These are phyloP conservation scores for Cataglyphis cursor DNA, from an alignment of 2,888 invertebrate genomes.

Conservation along the genomic window DNA sequence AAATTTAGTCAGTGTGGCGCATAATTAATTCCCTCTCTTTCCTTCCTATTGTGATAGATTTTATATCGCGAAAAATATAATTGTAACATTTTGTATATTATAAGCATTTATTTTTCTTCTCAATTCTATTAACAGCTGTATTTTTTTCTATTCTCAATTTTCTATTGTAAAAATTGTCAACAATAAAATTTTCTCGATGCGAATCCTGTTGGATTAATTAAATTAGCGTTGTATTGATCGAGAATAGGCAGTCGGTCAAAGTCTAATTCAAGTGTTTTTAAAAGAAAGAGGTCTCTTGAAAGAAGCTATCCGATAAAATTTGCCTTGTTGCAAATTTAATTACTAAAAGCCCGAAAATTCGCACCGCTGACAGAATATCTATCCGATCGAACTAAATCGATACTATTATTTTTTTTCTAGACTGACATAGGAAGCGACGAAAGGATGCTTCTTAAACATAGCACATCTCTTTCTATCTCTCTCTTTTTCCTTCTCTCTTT, in stretches of 20 bases:
- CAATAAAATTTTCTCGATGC: background rate
- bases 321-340: constrained; percentile 35
- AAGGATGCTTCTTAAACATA: background rate
- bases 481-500: background rate
- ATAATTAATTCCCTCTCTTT: background rate
- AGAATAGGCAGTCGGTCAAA: background rate
- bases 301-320: background rate
- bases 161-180: background rate
- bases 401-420: constrained; percentile 16
- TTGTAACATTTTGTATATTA: background rate
- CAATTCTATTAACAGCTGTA: background rate
- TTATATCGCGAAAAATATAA: constrained; percentile 2
- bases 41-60: background rate
- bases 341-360: constrained; percentile 30
- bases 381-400: constrained; percentile 10
- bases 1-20: background rate
- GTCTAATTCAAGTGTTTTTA: constrained; percentile 6
- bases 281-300: background rate
- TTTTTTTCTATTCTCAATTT: background rate
- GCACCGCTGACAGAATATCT: background rate
- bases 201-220: background rate
- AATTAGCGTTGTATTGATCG: background rate
- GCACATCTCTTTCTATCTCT: background rate
- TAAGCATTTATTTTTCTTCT: background rate
- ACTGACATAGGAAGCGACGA: background rate